These are phyloP conservation scores for Electrophaes corylata DNA, from an alignment of 2,888 invertebrate genomes.

Conservation along the genomic window DNA sequence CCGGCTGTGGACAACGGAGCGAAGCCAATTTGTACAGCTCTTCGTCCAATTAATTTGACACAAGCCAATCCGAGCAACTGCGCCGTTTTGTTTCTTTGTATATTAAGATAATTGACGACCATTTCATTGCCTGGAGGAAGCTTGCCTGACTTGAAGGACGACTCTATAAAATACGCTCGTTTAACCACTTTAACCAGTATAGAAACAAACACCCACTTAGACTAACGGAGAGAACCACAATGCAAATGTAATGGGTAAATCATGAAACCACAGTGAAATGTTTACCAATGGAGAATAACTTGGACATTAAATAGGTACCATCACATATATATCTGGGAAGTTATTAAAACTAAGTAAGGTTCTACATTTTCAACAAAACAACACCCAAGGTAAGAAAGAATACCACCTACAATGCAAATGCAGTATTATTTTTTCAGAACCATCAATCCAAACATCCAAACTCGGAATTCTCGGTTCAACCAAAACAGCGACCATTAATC, in stretches of 20 bases:
- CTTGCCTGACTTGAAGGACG: background rate
- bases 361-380: conserved; percentile 18
- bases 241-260: background rate
- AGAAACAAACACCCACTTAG: background rate
- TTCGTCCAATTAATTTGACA: conserved; percentile 67
- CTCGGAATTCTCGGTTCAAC: conserved; percentile 4
- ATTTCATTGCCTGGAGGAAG: conserved; percentile 2
- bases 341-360: too few relatives aligned
- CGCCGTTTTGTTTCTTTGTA: conserved; percentile 38
- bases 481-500: conserved; percentile 13
- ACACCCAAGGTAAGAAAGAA: background rate
- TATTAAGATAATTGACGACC: conserved; percentile 5
- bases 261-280: background rate
- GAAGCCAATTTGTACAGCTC: conserved; percentile 58
- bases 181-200: background rate
- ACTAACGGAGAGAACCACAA: background rate
- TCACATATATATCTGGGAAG: too few relatives aligned
- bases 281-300: background rate
- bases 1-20: conserved; percentile 39
- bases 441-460: conserved; percentile 16
- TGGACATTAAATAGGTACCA: background rate
- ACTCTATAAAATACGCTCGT: background rate
- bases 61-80: conserved; percentile 50
- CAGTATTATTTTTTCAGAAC: conserved; percentile 13
- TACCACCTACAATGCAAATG: conserved; percentile 19